A percentile compares a stretch with the other conserved stretches of the same genome.
These are phyloP conservation scores for Epinephelus coioides DNA, from an alignment of 2,797 vertebrate genomes.

Conservation along the genomic window DNA sequence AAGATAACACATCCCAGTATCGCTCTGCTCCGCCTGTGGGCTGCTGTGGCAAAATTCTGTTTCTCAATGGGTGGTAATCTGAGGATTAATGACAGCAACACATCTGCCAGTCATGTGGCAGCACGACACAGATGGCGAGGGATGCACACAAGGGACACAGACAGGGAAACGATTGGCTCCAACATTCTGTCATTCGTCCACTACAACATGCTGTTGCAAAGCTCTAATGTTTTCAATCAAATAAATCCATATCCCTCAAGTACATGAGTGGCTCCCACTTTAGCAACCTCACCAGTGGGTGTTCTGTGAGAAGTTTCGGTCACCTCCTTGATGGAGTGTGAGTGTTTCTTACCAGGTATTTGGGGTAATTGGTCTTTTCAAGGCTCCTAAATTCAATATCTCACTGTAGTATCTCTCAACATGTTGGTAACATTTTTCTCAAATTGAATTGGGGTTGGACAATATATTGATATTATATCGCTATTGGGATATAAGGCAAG, in stretches of 20 bases:
- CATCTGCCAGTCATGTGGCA: constrained; percentile 77
- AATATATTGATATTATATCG: too few relatives aligned
- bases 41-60: constrained; percentile 55
- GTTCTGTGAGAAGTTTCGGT: neutral
- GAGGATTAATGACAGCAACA: constrained; percentile 79
- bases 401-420: neutral
- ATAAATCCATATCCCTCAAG: constrained; percentile 42
- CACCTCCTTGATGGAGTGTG: neutral
- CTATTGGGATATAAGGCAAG: too few relatives aligned
- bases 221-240: constrained; percentile 55
- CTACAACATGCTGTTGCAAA: constrained; percentile 46
- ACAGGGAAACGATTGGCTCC: constrained; percentile 47
- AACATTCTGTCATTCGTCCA: constrained; percentile 64
- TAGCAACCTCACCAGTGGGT: neutral
- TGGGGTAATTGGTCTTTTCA: constrained; percentile 3
- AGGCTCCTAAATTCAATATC: neutral
- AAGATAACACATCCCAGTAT: constrained; percentile 47
- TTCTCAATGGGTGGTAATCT: constrained; percentile 75
- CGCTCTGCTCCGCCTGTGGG: constrained; percentile 46
- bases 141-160: constrained; percentile 55
- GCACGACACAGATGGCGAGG: constrained; percentile 74
- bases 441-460: too few relatives aligned
- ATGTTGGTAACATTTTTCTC: neutral
- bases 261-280: constrained; percentile 23
- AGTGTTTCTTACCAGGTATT: constrained; percentile 12